phyloP scores from a whole-genome alignment of 2,113 vertebrate genomes.

The Anoplopoma fimbria region DNA sequence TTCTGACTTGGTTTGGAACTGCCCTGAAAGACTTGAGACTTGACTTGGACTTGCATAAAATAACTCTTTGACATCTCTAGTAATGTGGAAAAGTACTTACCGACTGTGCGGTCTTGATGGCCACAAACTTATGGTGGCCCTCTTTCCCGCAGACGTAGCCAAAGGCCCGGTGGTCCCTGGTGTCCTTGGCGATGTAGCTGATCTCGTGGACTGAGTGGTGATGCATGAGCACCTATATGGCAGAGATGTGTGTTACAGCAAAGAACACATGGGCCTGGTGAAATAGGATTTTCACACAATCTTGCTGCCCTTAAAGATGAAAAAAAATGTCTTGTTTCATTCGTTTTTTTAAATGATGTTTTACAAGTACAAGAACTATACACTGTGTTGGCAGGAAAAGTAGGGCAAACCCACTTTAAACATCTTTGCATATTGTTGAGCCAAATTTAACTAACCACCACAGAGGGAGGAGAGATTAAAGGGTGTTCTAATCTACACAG shows the following conservation, averaged over 20 bases:
- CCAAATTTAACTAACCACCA: conserved; percentile 31
- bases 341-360: neutral
- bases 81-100: conserved; percentile 79
- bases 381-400: conserved; percentile 51
- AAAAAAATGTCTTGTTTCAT: conserved; percentile 24
- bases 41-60: neutral
- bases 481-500: neutral
- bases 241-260: conserved; percentile 4
- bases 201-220: conserved; percentile 98
- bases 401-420: conserved; percentile 65
- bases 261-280: neutral
- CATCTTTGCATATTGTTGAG: conserved; percentile 62
- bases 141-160: conserved; percentile 97
- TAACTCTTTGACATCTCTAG: neutral
- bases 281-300: neutral
- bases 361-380: conserved; percentile 8
- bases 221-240: conserved; percentile 90
- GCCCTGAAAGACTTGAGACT: neutral
- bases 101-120: conserved; percentile 96
- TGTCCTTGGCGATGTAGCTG: conserved; percentile 98
- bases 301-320: neutral
- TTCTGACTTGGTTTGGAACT: neutral
- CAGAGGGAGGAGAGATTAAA: conserved; percentile 28
- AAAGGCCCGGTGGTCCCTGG: conserved; percentile 96
- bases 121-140: conserved; percentile 97